Evolutionary conservation across 2,888 invertebrate species (phyloP).

Genomic region (Volucella zonaria): DNA sequence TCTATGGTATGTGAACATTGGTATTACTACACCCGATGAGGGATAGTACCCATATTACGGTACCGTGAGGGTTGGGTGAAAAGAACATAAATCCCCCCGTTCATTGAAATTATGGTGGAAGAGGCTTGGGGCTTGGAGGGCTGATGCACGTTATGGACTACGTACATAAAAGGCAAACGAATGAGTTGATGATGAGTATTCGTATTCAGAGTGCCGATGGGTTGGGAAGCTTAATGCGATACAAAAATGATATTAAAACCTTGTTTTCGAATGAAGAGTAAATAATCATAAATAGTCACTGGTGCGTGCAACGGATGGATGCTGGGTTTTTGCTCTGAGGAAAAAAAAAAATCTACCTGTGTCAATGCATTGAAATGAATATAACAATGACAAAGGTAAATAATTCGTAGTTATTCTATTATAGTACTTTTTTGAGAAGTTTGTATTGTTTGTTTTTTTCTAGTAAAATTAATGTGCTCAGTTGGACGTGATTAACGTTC

Average conservation of each 20-base stretch:
- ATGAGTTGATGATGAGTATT: constrained; percentile 10
- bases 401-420: background rate
- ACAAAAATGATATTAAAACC: constrained; percentile 57
- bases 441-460: no score
- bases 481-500: no score
- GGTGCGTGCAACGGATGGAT: background rate
- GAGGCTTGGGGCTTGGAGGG: constrained; percentile 1
- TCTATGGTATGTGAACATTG: constrained; percentile 32
- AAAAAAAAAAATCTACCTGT: background rate
- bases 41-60: background rate
- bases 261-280: constrained; percentile 40
- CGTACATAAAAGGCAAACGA: background rate
- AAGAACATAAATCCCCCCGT: background rate
- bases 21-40: constrained; percentile 28
- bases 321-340: background rate
- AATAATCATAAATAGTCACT: constrained; percentile 58
- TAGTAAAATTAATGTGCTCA: no score
- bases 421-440: no score
- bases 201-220: background rate
- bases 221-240: constrained; percentile 24
- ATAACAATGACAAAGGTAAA: constrained; percentile 13
- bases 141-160: background rate
- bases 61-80: background rate
- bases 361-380: background rate
- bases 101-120: background rate